phyloP scores from a whole-genome alignment of 1,140 invertebrate genomes.

The Platyura marginata region DNA sequence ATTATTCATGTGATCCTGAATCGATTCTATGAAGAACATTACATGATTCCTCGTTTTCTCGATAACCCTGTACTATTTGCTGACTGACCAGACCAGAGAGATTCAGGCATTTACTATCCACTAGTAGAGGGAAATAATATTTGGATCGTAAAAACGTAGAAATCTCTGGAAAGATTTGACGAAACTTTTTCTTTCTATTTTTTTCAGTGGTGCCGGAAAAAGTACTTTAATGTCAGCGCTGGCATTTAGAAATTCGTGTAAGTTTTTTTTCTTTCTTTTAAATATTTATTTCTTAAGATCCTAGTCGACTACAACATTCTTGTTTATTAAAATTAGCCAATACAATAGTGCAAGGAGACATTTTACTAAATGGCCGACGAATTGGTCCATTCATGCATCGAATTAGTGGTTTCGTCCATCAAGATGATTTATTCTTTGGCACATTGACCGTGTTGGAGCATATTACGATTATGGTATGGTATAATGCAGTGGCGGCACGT shows the following conservation, averaged over 20 bases:
- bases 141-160: not conserved
- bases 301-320: not conserved
- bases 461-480: conserved; percentile 64
- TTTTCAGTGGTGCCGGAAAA: conserved; percentile 77
- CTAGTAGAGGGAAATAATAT: not conserved
- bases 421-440: conserved; percentile 79
- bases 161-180: no score
- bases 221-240: conserved; percentile 84
- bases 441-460: conserved; percentile 78
- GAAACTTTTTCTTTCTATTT: conserved; percentile 7
- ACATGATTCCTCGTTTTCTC: no score
- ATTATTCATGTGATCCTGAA: no score
- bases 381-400: conserved; percentile 54
- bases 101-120: conserved; percentile 13
- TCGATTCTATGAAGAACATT: no score
- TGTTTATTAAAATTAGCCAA: conserved; percentile 27
- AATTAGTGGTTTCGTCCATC: conserved; percentile 84
- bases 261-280: conserved; percentile 8
- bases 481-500: no score
- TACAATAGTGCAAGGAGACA: conserved; percentile 54
- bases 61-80: no score
- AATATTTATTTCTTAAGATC: not conserved
- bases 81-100: no score
- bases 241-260: conserved; percentile 53
- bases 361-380: conserved; percentile 46